Percentiles rank a stretch among this genome's conserved stretches.
Evolutionary conservation across 2,888 invertebrate genomes (phyloP).

Genomic region (Isotomurus palustris): DNA sequence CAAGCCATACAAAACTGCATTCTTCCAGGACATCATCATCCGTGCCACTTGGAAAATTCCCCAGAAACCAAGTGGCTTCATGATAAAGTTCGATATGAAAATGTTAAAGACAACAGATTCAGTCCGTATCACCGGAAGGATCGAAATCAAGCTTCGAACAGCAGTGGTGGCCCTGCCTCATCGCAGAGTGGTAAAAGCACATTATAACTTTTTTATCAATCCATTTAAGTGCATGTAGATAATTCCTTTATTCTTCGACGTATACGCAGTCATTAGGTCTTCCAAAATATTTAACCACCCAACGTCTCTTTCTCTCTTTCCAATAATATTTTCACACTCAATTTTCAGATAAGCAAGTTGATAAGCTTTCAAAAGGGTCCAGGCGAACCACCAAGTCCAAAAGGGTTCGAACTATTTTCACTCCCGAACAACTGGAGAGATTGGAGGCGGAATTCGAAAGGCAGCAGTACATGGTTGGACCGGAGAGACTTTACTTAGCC

Average conservation of each 20-base stretch:
- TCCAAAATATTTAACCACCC: no score
- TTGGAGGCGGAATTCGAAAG: conserved; percentile 91
- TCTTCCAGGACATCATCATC: conserved; percentile 14
- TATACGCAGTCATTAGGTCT: no score
- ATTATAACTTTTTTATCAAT: no score
- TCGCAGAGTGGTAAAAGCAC: no score
- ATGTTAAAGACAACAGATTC: conserved; percentile 18
- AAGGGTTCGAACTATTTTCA: conserved; percentile 91
- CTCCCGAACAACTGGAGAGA: conserved; percentile 89
- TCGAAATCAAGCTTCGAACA: no score
- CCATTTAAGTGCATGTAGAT: no score
- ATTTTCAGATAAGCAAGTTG: conserved; percentile 23
- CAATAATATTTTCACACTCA: no score
- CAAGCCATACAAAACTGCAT: conserved; percentile 5
- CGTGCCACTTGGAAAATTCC: not conserved
- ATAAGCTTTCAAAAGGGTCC: conserved; percentile 12
- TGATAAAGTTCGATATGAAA: conserved; percentile 1
- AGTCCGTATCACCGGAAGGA: conserved; percentile 11
- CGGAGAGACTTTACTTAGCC: conserved; percentile 86
- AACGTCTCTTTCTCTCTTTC: no score
- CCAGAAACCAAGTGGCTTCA: not conserved
- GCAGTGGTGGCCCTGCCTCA: no score
- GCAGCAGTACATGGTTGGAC: conserved; percentile 98
- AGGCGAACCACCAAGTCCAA: conserved; percentile 64
- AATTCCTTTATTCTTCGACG: no score